Evolutionary conservation across 2,888 invertebrate genomes (phyloP).

Genomic region (Tipula unca): DNA sequence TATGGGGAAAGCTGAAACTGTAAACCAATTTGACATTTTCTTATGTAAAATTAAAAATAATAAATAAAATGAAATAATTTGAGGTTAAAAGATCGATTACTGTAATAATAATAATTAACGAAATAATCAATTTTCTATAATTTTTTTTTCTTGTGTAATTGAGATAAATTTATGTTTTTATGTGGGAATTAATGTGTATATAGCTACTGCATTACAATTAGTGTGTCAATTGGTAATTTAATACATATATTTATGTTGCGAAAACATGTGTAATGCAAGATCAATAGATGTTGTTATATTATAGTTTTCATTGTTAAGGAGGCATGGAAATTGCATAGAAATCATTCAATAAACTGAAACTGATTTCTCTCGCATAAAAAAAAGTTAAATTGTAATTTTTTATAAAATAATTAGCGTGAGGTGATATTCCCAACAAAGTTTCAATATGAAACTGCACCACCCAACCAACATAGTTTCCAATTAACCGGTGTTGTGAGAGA

Average conservation of each 20-base stretch:
- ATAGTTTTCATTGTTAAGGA: not conserved
- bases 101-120: not conserved
- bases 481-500: no score
- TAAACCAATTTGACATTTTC: constrained; percentile 2
- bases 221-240: constrained; percentile 4
- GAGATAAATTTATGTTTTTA: not conserved
- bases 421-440: no score
- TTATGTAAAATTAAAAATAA: not conserved
- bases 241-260: not conserved
- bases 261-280: not conserved
- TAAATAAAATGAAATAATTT: not conserved
- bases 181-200: not conserved
- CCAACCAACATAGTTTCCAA: no score
- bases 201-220: not conserved
- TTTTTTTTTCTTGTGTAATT: not conserved
- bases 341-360: no score
- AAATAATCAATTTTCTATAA: constrained; percentile 2
- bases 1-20: not conserved
- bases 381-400: no score
- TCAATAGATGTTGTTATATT: not conserved
- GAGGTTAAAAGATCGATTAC: constrained; percentile 14
- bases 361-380: no score
- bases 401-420: no score
- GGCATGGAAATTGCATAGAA: no score
- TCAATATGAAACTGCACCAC: no score